Evolutionary conservation across 2,888 invertebrate genomes (phyloP), one percentile per base, ranked within the genome.

Genomic region (Venusia cambrica): DNA sequence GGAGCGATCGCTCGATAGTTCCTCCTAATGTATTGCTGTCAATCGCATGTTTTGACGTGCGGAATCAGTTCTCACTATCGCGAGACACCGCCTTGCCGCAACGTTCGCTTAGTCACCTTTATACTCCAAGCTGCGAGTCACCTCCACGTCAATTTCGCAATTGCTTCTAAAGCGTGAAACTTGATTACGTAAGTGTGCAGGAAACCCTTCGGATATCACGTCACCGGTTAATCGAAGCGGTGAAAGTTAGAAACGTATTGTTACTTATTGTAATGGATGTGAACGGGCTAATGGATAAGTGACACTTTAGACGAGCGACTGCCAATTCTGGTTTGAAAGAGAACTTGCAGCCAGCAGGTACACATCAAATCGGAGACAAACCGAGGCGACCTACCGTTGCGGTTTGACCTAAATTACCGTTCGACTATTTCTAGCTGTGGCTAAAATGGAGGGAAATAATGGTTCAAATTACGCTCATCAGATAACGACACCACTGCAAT

Each of bases 1-100:
- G 60, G 65, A 53, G 62, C 65, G 73, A 77, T 78, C 78, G 64
- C 40, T 73, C 76, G 75, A 80, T 80, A 80, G 75, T 77, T 83
- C 68, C 71, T 83, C 78, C 72, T 84, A 81, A 83, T 83, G 80
- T 81, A 81, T 77, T 57, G 83, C 78, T 76, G 81, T 80, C 84
- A 80, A 81, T 84, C 74, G 75, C 65, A 63, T 73, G 70, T 75
- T 79, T 78, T 80, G 81, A 83, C 76, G 73, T 67, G 61, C 65
- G 61, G 71, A 78, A 78, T 78, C 76, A 73, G 72, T 76, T 65
- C 65, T 67, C 68, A 64, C 67, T 64, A 72, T 72, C 70, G 18
- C 21, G 26, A 33, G 66, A 44, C 60, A 58, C 58, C 57, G 49
- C 52, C 8, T 53, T 58, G 52, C 52, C 58, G 59, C 57, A 62